Evolutionary conservation across 2,797 vertebrate genomes (phyloP), one percentile per base, ranked within the genome.

Genomic region (Acipenser ruthenus): DNA sequence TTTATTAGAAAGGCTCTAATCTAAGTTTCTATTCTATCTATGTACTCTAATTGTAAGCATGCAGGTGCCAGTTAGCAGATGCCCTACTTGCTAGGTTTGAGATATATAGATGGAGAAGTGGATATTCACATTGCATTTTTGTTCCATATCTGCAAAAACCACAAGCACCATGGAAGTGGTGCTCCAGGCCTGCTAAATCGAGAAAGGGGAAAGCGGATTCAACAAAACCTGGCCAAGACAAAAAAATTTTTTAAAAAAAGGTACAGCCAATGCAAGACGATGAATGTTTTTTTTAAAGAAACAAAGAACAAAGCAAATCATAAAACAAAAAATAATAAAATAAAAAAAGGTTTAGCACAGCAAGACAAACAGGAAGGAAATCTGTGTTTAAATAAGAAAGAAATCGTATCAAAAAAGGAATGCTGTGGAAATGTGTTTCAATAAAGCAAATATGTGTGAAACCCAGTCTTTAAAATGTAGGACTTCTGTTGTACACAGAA

Each of bases 171-270:
- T 83, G 89, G 88, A 88, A 84, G 85, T 91, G 84, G 80, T 85
- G 90, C 86, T 94, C 90, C 87, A 94, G 88, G 82, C 92, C 92
- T 79, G 93, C 92, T 90, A 95, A 91, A 93, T 94, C 88, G 86
- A 96, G 88, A 93, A 82, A 92, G 87, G 92, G 93, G 88, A 93
- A 93, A 89, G 91, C 90, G 81, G 93, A 93, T 83, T 93, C 93
- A 87, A 93, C 90, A 92, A 93, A 94, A 93, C 93, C 95, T 95
- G 90, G 84, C 82, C 83, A 82, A 81, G 75, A 69, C 23, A 37
- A 37, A 37, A 81, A 87, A 78, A n/a, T n/a, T n/a, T n/a, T n/a
- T n/a, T n/a, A n/a, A n/a, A n/a, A n/a, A n/a, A 50, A 77, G 18
- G 79, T 65, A 65, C 63, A 62, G 65, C 58, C n/a, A 86, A 84